Evolutionary conservation across 2,113 vertebrate species (phyloP), one percentile per base, ranked within the genome.

Genomic region (Sigmodon hispidus): DNA sequence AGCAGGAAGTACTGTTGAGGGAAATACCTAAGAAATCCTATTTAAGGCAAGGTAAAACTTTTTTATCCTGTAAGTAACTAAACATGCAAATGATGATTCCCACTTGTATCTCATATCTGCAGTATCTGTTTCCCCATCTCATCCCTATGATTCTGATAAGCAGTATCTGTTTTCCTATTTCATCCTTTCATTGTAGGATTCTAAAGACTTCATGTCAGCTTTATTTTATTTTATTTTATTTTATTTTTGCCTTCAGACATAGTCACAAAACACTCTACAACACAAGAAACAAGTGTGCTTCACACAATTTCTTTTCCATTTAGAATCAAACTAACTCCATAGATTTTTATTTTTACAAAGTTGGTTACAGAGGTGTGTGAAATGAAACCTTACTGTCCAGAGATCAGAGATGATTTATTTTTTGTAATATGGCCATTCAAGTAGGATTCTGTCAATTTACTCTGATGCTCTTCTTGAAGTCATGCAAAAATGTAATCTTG

Each of bases 401-500:
- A 73, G 63, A 87, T 13, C 52, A 89, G 26, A 87, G 91, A 45
- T n/a, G 15, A 67, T 75, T 76, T 67, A 76, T 95, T 86, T 79
- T 45, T 79, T 91, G 48, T 3, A 91, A n/a, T 89, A 40, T 69
- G 0, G 22, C 31, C 16, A 80, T 50, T 84, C 8, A 0, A 75
- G 43, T 45, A 72, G 48, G 3, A 16, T 63, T 81, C 19, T 76
- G 45, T 70, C 61, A 93, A 43, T 67, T 45, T 55, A 63, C 29
- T 48, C 24, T 73, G 48, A 70, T 84, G 73, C 65, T 90, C 45
- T 87, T 12, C 43, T 34, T 87, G n/a, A 88, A 96, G 24, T 63
- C n/a, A 84, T n/a, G 72, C 43, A 48, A 67, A 92, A 94, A 52
- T 80, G 29, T 70, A 92, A 88, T 80, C 40, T 87, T 85, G 19